Conservation (phyloP, 2,797 vertebrate genomes). For the Gymnocypris eckloni region DNA sequence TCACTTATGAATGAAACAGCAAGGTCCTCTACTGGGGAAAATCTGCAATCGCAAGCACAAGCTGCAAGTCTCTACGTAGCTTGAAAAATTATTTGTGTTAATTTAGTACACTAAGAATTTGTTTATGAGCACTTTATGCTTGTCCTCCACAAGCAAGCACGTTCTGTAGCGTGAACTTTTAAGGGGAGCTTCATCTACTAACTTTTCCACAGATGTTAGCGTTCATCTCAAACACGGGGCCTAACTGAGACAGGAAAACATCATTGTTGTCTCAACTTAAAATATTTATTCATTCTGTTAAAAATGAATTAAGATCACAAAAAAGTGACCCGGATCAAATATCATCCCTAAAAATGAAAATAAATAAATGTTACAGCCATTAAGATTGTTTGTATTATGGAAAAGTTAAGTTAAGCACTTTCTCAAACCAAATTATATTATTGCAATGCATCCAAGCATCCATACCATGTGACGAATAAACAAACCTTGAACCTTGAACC, state of each 20-base stretch:
- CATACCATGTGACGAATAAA: no score
- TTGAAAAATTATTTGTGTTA: not conserved
- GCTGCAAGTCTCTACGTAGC: not conserved
- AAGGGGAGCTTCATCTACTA: not conserved
- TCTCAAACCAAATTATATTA: no score
- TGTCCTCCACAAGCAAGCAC: not conserved
- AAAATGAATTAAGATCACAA: not conserved
- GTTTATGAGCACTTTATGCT: not conserved
- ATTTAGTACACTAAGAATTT: not conserved
- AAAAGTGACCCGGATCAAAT: not conserved
- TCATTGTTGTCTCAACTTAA: not conserved
- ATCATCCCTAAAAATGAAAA: no score
- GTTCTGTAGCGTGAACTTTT: not conserved
- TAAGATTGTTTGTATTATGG: no score
- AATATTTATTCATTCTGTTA: not conserved
- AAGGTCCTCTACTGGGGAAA: slow-evolving; percentile 51
- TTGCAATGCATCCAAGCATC: no score
- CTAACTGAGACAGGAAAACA: not conserved
- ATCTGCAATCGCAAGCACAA: slow-evolving; percentile 17
- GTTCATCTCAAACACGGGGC: not conserved
- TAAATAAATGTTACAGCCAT: no score
- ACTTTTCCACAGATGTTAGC: not conserved
- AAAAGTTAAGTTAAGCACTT: no score
- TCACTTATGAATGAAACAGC: slow-evolving; percentile 28
- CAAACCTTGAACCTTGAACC: no score